Percentiles rank a stretch among this genome's conserved stretches.
These are phyloP conservation scores for Picus viridis DNA, from an alignment of 2,797 vertebrate species.

Conservation along the genomic window DNA sequence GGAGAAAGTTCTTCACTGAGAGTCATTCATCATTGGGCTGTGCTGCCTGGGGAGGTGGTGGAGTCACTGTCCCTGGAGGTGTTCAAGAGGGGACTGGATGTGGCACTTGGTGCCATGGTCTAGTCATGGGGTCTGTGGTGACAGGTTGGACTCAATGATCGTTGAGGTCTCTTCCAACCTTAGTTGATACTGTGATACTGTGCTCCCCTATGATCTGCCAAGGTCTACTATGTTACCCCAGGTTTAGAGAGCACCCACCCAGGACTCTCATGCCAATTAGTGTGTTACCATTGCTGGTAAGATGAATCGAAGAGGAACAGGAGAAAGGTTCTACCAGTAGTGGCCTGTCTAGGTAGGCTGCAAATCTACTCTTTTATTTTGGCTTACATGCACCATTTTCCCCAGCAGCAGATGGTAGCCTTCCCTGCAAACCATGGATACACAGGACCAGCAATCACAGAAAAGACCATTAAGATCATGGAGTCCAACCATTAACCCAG, in stretches of 20 bases:
- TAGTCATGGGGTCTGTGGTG: too few relatives aligned
- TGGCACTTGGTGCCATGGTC: too few relatives aligned
- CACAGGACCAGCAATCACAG: not conserved
- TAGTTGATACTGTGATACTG: too few relatives aligned
- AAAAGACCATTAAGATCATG: not conserved
- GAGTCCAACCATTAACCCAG: too few relatives aligned
- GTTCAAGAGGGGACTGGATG: too few relatives aligned
- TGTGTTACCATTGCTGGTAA: not conserved
- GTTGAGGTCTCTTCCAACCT: too few relatives aligned
- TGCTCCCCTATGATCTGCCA: fast-evolving
- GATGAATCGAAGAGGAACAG: not conserved
- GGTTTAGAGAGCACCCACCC: not conserved
- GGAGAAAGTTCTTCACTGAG: too few relatives aligned
- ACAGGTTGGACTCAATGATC: too few relatives aligned
- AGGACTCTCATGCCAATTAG: fast-evolving
- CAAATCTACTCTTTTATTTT: not conserved
- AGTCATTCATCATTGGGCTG: too few relatives aligned
- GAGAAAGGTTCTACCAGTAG: not conserved
- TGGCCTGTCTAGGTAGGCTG: not conserved
- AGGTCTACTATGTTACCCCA: not conserved
- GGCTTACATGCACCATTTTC: not conserved
- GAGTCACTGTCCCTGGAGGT: too few relatives aligned
- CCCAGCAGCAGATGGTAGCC: not conserved
- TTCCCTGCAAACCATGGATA: not conserved
- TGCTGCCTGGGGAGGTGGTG: too few relatives aligned